Evolutionary conservation across 2,113 vertebrate genomes (phyloP).

Genomic region (Hyaena hyaena): DNA sequence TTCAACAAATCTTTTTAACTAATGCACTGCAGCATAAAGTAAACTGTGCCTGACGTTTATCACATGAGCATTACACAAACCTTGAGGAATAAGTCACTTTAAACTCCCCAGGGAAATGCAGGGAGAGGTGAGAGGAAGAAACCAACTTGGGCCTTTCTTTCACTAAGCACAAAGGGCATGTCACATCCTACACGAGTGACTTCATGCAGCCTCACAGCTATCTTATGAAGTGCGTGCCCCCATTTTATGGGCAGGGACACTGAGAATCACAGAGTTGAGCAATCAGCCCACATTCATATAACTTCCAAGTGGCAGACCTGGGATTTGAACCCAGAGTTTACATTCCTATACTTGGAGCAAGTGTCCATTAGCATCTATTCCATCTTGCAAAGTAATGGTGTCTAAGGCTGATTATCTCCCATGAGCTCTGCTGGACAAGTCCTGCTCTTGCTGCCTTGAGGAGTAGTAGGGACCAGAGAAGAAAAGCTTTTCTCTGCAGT

Average conservation of each 20-base stretch:
- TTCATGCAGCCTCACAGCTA: background rate
- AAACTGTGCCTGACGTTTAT: background rate
- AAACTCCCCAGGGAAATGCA: background rate
- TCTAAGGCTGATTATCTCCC: background rate
- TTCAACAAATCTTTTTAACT: conserved; percentile 27
- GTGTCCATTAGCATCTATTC: background rate
- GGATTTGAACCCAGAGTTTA: background rate
- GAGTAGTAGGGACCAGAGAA: background rate
- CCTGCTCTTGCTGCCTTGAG: background rate
- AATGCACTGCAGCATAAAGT: background rate
- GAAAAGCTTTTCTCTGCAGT: background rate
- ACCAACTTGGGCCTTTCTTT: background rate
- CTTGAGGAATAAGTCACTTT: background rate
- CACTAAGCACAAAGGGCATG: background rate
- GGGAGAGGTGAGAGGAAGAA: background rate
- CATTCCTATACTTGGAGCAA: background rate
- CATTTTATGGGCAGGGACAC: background rate
- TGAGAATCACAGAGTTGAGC: background rate
- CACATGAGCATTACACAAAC: background rate
- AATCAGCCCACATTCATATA: background rate
- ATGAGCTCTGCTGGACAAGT: background rate
- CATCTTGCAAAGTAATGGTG: background rate
- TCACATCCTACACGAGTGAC: too few species aligned
- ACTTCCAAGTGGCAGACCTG: background rate
- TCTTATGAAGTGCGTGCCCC: background rate